Base-by-base conservation (phyloP, 2,797 vertebrate species). In the Acipenser transmontanus region DNA sequence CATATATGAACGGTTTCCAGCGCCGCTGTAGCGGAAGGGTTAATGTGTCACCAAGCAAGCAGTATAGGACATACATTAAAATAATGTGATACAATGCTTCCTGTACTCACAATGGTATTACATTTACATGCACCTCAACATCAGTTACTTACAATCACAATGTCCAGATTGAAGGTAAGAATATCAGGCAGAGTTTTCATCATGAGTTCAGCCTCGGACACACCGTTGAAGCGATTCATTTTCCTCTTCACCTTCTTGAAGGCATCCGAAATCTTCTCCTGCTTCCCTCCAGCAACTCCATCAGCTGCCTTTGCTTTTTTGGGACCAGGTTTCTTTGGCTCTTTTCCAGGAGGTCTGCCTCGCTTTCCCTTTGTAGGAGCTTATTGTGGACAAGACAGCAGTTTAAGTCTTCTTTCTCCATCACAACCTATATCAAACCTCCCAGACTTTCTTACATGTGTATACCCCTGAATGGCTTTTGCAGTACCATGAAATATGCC, bases 211-310 rank as follows among this genome's bases (percentile, higher is more conserved):
- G 91, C 96, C 82, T 95, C 95, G 1, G 95, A 91, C 74, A 98
- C 89, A 61, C 97, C 97, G 49, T 97, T 98, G 76, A 99, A 99
- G 75, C 97, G 93, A 79, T 99, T 93, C 12, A 98, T 90, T 74
- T 91, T 89, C 68, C 95, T 89, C 80, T 96, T 99, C 57, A 95
- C 91, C 74, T 91, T 91, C 84, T 95, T 98, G 66, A 93, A 91
- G 0, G 86, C 71, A 69, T 89, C 91, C 34, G 93, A 91, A 14
- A 92, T 92, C 76, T 92, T 92, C 60, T 91, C 90, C 66, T 90
- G 91, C 54, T 85, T 83, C 20, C 34, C 34, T 34, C 34, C 34
- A 4, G 34, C 34, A 34, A 4, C 34, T 34, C 79, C 59, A 71
- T 88, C 82, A 61, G 77, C 70, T 62, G 78, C 68, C 79, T 80